phyloP scores from a whole-genome alignment of 2,888 invertebrate species.

The Xestia sexstrigata region DNA sequence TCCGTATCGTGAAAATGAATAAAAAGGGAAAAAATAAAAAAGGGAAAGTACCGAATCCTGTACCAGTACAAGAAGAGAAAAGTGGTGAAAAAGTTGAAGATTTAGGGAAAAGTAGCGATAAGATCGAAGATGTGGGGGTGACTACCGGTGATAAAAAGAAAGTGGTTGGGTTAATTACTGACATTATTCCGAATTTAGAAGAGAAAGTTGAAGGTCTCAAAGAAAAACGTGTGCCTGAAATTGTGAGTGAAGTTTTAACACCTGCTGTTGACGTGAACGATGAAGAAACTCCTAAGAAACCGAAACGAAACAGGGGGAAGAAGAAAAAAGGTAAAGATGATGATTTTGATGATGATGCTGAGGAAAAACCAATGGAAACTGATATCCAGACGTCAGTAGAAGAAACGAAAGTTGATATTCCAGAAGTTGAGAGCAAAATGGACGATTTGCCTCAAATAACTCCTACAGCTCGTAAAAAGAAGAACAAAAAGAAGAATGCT shows the following conservation, averaged over 20 bases:
- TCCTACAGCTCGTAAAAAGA: slow-evolving; percentile 83
- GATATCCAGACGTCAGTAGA: slow-evolving; percentile 5
- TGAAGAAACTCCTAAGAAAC: slow-evolving; percentile 83
- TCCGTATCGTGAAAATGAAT: slow-evolving; percentile 76
- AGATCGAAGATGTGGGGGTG: slow-evolving; percentile 33
- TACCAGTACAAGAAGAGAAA: slow-evolving; percentile 64
- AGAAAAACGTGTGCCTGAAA: slow-evolving; percentile 63
- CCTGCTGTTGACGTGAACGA: slow-evolving; percentile 64
- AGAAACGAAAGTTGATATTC: slow-evolving; percentile 39
- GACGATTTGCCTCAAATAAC: slow-evolving; percentile 58
- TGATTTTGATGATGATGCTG: slow-evolving; percentile 62
- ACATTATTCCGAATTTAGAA: slow-evolving; percentile 62
- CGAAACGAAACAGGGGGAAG: slow-evolving; percentile 86
- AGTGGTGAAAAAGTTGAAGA: slow-evolving; percentile 44
- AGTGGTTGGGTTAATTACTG: slow-evolving; percentile 55
- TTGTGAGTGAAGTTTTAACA: slow-evolving; percentile 68
- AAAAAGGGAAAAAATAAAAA: slow-evolving; percentile 86
- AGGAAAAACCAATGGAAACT: slow-evolving; percentile 49
- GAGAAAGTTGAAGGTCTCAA: slow-evolving; percentile 58
- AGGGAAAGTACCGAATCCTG: slow-evolving; percentile 74
- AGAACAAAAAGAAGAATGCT: slow-evolving; percentile 80
- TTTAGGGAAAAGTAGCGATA: slow-evolving; percentile 40
- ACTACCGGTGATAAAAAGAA: slow-evolving; percentile 35
- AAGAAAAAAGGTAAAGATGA: slow-evolving; percentile 80
- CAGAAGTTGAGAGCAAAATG: slow-evolving; percentile 27